These are phyloP conservation scores for Ictalurus punctatus DNA, from an alignment of 2,113 vertebrate species.

Conservation along the genomic window DNA sequence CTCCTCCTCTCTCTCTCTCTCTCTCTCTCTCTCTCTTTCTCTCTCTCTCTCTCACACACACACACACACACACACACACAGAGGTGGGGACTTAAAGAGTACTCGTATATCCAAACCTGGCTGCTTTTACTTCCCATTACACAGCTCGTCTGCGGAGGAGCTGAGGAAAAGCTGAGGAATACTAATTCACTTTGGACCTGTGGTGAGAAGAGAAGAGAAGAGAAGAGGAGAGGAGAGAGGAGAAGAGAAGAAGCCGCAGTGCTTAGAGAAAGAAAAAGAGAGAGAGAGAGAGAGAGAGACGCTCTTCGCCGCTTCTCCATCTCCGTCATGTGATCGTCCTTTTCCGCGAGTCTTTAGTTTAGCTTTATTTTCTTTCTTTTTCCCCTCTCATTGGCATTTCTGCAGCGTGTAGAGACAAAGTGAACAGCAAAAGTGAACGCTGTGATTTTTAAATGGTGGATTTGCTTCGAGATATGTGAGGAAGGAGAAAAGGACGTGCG, in stretches of 20 bases:
- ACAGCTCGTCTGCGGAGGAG: conserved; percentile 27
- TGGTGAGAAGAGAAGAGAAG: no score
- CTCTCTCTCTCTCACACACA: background rate
- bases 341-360: background rate
- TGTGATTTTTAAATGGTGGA: conserved; percentile 37
- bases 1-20: background rate
- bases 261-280: background rate
- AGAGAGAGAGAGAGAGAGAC: no score
- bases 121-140: conserved; percentile 34
- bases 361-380: conserved; percentile 11
- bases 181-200: background rate
- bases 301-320: background rate
- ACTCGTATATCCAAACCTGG: conserved; percentile 35
- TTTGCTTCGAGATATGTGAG: background rate
- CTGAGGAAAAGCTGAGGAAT: conserved; percentile 5
- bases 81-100: conserved; percentile 23
- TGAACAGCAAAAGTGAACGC: conserved; percentile 36
- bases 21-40: background rate
- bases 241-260: background rate
- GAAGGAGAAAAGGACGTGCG: background rate
- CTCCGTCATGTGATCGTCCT: conserved; percentile 52
- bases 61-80: no score
- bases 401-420: conserved; percentile 21
- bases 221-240: background rate
- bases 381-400: conserved; percentile 26